Base-by-base conservation (phyloP, 2,888 invertebrate species). In the Drosophila tanythrix region DNA sequence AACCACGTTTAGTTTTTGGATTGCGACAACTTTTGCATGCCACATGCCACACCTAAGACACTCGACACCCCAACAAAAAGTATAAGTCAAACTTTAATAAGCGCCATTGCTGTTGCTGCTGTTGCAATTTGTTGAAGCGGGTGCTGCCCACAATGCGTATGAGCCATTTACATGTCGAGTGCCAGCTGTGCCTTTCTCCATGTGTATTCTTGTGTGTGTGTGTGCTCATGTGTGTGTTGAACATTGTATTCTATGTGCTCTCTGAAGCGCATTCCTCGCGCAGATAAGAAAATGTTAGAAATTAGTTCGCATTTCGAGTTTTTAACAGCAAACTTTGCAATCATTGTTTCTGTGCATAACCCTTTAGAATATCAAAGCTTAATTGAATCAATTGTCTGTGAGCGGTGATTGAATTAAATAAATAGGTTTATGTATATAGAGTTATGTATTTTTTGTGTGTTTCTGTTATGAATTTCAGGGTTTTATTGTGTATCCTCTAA, bases 51-150 rank as follows among this genome's bases (percentile, higher is more conserved):
- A 59, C 68, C 70, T 69, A 50, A 36, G 38, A 18, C 43, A 29
- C 67, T 31, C 60, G 55, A 62, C 56, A 56, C 56, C 36, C 56
- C 40, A 48, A 31, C 60, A 21, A 69, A 79, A 87, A 89, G 80
- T 84, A 74, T 76, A 80, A 88, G 78, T 78, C 82, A 73, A 85
- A 85, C 85, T 85, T 89, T 85, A 89, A 85, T 85, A 85, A 80
- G 80, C 88, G 70, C 73, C 59, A 74, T 84, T 89, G 78, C 36
- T 53, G 35, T 65, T 52, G 5, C 66, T 79, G 66, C 25, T 55
- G 33, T 21, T 60, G 51, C 56, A 69, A 36, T 62, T 73, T 58
- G 70, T 69, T 76, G 56, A 60, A 68, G 61, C 70, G 66, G 63
- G 51, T 68, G 68, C 68, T 72, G 70, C 70, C 73, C 82, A 75